Base-by-base conservation (phyloP, 1,140 invertebrate genomes). In the Diabrotica virgifera region DNA sequence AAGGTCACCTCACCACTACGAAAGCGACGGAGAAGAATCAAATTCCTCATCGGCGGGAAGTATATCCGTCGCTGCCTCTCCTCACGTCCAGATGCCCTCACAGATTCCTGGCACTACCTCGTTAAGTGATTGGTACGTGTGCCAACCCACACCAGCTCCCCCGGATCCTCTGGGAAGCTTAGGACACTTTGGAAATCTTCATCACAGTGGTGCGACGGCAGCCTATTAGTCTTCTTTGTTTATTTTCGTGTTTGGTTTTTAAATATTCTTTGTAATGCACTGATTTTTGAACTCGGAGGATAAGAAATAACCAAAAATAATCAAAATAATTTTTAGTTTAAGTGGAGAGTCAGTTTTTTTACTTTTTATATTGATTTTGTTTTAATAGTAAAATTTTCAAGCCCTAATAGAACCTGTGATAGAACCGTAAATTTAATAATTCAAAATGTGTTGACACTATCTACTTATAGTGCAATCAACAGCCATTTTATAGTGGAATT, bases 81-180 rank as follows among this genome's bases (percentile, higher is more conserved):
- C 77, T 76, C 67, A 87, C 77, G 84, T 81, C 55, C 75, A 55
- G 78, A 76, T 59, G 77, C 78, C 13, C 80, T 46, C 40, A 10
- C 73, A 76, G 57, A 72, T 74, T 50, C 72, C 74, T 37, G 72
- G 70, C 50, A 76, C 78, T 69, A 80, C 84, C 59, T 77, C 85
- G 71, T 72, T 87, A 67, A 82, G 82, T 74, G 83, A 89, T 74
- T 86, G 88, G 88, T 85, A 89, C 77, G 80, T 86, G 6, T 78
- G 76, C 55, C 77, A 78, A 59, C 70, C 71, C 7, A 61, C 70
- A 36, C 74, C 75, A 5, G 54, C 74, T 6, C 60, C 70, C 80
- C 83, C 83, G 5, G 76, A 84, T 13, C 82, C 84, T 8, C 79
- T 88, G 66, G 82, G 85, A 67, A 77, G 80, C 72, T 70, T 84